phyloP scores from a whole-genome alignment of 2,888 invertebrate species.

The Apamea anceps region DNA sequence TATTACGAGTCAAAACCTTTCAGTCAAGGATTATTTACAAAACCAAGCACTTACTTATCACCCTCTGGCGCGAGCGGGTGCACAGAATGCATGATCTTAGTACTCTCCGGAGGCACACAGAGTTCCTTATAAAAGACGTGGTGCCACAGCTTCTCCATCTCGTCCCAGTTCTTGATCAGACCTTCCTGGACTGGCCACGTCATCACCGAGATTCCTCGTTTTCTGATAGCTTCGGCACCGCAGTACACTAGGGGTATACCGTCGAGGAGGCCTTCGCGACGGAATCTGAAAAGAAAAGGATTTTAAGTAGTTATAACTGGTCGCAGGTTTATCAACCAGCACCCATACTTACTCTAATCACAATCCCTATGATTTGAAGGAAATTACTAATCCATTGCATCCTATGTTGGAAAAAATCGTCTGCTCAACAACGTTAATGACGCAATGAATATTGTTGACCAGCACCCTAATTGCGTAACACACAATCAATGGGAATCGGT shows the following conservation, averaged over 20 bases:
- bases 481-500: too few relatives aligned
- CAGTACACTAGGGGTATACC: slow-evolving; percentile 87
- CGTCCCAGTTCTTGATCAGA: slow-evolving; percentile 95
- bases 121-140: slow-evolving; percentile 96
- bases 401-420: background rate
- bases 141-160: slow-evolving; percentile 97
- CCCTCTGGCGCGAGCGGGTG: slow-evolving; percentile 95
- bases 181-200: slow-evolving; percentile 95
- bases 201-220: slow-evolving; percentile 86
- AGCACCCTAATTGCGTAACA: too few relatives aligned
- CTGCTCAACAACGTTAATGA: too few relatives aligned
- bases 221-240: slow-evolving; percentile 91
- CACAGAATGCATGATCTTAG: slow-evolving; percentile 94
- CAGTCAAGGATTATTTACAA: background rate
- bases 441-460: background rate
- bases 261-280: slow-evolving; percentile 73
- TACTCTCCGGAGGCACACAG: slow-evolving; percentile 95
- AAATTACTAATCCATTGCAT: background rate
- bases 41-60: slow-evolving; percentile 85
- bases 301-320: background rate
- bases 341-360: background rate
- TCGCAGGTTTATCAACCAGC: background rate
- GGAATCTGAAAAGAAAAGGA: slow-evolving; percentile 69
- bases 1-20: background rate
- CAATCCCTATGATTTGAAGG: background rate